Conservation (phyloP, 2,113 vertebrate genomes). For the human (Homo sapiens) region GRCh38 chr9:31794501-31795000, state of each 20-base stretch:
- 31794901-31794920: background rate
- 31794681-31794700: background rate
- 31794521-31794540: background rate
- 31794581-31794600: conserved; percentile 7
- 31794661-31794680: background rate
- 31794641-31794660: background rate
- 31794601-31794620: background rate
- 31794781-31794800: background rate
- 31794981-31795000: background rate
- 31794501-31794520: background rate
- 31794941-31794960: background rate
- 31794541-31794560: background rate
- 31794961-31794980: background rate
- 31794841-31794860: background rate
- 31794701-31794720: background rate
- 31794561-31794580: background rate
- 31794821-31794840: background rate
- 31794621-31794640: background rate
- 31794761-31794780: background rate
- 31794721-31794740: background rate
- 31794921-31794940: background rate
- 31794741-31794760: background rate
- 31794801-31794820: background rate
- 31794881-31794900: background rate
- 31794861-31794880: background rate